Base-by-base conservation (phyloP, 2,888 invertebrate species). In the Plusia festucae region DNA sequence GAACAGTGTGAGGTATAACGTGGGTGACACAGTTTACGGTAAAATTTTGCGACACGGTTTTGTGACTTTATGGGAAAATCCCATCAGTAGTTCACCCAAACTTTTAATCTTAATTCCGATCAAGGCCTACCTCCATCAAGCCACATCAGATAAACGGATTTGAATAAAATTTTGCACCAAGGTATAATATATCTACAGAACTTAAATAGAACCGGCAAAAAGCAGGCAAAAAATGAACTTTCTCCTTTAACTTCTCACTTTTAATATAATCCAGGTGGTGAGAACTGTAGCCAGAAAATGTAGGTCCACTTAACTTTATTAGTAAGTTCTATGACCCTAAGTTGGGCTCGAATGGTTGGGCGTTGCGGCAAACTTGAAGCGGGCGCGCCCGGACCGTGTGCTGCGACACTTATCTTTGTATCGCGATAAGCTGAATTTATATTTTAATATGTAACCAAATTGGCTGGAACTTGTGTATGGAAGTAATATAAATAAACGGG, bases 401-500 rank as follows among this genome's bases (percentile, higher is more conserved):
- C 53, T 62, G 51, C 51, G 66, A 22, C 63, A 53, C 60, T 60
- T 76, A 72, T 76, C 79, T 79, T 61, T 40, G 49, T 56, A 63
- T 65, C 63, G 55, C 63, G 60, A 73, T 76, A 62, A 62, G 20
- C 54, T 59, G 49, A 20, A 40, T 44, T 51, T 60, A 20, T 56
- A 59, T 60, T 54, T 49, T 57, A 15, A 2, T 18, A 49, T 16
- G 73, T n/a, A 34, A n/a, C 13, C n/a, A 40, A 49, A 20, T 18
- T 11, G 11, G 9, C 18, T 20, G 4, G 46, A 8, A 49, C 8
- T 16, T 18, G 9, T n/a, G 40, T 1, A 46, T 46, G 18, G 46
- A 9, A 46, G 18, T 18, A 8, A 18, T 16, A 46, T n/a, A 15
- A 5, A 1, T 24, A 5, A n/a, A 40, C 40, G 7, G n/a, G 1